Evolutionary conservation across 2,113 vertebrate species (phyloP).

Genomic region (Tachysurus vachellii): DNA sequence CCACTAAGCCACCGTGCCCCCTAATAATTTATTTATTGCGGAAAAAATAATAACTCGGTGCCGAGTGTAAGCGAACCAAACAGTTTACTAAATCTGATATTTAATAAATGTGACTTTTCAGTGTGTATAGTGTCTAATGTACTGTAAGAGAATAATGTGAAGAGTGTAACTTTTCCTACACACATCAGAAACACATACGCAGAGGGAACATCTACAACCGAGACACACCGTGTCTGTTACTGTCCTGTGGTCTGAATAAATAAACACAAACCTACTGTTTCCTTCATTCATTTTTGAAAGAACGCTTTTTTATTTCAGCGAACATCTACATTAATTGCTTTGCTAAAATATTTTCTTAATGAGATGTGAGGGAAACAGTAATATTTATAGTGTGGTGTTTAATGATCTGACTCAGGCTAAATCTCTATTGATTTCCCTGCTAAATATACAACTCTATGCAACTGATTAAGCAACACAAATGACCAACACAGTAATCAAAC

Average conservation of each 20-base stretch:
- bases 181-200: background rate
- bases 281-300: slow-evolving; percentile 7
- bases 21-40: slow-evolving; percentile 4
- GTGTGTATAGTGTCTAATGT: background rate
- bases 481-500: slow-evolving; percentile 33
- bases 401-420: slow-evolving; percentile 70
- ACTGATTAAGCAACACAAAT: slow-evolving; percentile 69
- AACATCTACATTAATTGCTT: slow-evolving; percentile 63
- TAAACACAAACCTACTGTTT: slow-evolving; percentile 5
- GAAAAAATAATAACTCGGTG: background rate
- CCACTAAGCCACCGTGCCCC: too few relatives aligned
- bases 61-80: background rate
- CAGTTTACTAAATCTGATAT: background rate
- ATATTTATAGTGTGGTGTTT: slow-evolving; percentile 69
- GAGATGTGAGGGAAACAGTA: slow-evolving; percentile 61
- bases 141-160: background rate
- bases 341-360: slow-evolving; percentile 66
- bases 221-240: background rate
- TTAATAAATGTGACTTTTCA: background rate
- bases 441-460: slow-evolving; percentile 76
- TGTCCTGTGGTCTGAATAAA: slow-evolving; percentile 29
- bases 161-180: background rate
- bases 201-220: background rate
- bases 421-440: slow-evolving; percentile 73
- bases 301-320: slow-evolving; percentile 28